Evolutionary conservation across 2,113 vertebrate species (phyloP).

Genomic region (Rana temporaria): DNA sequence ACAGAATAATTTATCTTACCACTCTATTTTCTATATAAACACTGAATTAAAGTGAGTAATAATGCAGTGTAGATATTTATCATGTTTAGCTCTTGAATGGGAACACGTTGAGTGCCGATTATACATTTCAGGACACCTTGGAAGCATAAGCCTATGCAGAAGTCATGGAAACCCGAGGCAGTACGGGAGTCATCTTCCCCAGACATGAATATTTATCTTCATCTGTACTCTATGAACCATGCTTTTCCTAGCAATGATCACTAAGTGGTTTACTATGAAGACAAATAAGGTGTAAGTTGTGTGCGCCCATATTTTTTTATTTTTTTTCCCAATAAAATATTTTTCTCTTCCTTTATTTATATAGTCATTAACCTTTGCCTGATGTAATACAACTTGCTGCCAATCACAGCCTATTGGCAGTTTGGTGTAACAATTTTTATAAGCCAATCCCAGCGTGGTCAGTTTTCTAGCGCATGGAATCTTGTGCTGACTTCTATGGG

Average conservation of each 20-base stretch:
- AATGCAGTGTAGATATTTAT: not conserved
- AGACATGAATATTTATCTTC: constrained; percentile 4
- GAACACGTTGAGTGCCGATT: not conserved
- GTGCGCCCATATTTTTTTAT: not conserved
- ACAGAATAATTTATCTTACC: too few species aligned
- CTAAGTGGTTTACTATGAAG: not conserved
- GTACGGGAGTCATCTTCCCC: not conserved
- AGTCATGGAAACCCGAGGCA: not conserved
- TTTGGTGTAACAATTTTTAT: too few species aligned
- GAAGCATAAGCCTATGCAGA: not conserved
- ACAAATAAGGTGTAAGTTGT: not conserved
- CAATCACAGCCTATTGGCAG: too few species aligned
- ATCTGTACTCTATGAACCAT: not conserved
- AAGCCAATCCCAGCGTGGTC: too few species aligned
- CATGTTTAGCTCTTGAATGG: not conserved
- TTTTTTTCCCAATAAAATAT: not conserved
- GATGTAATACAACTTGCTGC: too few species aligned
- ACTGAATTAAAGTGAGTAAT: too few species aligned
- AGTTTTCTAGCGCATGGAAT: too few species aligned
- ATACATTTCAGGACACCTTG: not conserved
- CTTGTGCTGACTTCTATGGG: too few species aligned
- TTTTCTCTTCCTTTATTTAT: not conserved
- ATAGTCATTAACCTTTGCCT: too few species aligned
- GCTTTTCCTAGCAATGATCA: not conserved
- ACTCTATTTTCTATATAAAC: too few species aligned